Evolutionary conservation across 2,888 invertebrate species (phyloP).

Genomic region (Macroteleia sp.): DNA sequence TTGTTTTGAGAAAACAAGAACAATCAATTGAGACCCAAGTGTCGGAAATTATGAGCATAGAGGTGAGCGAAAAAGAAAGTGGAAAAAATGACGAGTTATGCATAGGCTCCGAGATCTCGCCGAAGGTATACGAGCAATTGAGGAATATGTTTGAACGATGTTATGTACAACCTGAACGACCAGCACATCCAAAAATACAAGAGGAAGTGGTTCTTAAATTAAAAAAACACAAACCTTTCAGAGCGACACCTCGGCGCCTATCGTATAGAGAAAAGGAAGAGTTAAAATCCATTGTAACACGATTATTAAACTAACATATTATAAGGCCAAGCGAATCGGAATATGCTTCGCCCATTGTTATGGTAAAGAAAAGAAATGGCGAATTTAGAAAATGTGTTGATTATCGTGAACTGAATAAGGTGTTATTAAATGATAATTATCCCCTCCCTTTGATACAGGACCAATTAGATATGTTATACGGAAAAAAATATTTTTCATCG

Average conservation of each 20-base stretch:
- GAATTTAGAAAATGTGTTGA: constrained; percentile 13
- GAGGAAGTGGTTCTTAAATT: too few relatives aligned
- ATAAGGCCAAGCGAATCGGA: constrained; percentile 3
- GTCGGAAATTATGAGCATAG: too few relatives aligned
- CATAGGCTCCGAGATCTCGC: neutral
- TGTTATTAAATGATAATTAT: constrained; percentile 13
- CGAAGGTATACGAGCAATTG: too few relatives aligned
- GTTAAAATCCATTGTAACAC: neutral
- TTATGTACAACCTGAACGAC: neutral
- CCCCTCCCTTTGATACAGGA: neutral
- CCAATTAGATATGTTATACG: too few relatives aligned
- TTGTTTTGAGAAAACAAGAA: too few relatives aligned
- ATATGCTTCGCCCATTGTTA: constrained; percentile 15
- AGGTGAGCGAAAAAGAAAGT: too few relatives aligned
- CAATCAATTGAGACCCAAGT: too few relatives aligned
- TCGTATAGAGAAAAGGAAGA: constrained; percentile 4
- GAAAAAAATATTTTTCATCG: too few relatives aligned
- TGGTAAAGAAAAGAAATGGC: constrained; percentile 7
- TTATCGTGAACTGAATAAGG: constrained; percentile 1
- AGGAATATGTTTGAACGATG: neutral
- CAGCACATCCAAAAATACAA: neutral
- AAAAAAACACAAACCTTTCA: constrained; percentile 10
- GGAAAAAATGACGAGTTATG: too few relatives aligned
- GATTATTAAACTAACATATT: neutral
- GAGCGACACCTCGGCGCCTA: constrained; percentile 2